Base-by-base conservation (phyloP, 2,888 invertebrate species). In the Troides aeacus region DNA sequence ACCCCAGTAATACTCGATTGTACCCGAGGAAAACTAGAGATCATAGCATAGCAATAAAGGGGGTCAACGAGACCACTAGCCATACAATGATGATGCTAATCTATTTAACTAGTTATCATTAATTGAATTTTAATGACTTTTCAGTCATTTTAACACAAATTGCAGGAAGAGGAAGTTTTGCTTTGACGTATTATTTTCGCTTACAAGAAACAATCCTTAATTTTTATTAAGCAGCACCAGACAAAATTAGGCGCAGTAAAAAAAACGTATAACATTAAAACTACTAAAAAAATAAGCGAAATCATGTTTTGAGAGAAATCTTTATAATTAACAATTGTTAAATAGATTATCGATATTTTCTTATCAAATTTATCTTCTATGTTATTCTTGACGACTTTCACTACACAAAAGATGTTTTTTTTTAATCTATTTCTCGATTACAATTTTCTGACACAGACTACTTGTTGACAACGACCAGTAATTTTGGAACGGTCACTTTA, bases 401-500 rank as follows among this genome's bases (percentile, higher is more conserved):
- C 15, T 18, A 17, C 17, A 50, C 50, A 18, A 50, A 50, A 50
- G 50, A 50, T 17, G 10, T 50, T 12, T 50, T 50, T 17, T 50
- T 50, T 21, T 10, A 21, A 1, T 30, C 30, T 57, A 57, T 57
- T 57, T 23, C 8, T 57, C 21, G 21, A 57, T 15, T n/a, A 53
- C 21, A 21, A 21, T 57, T 57, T 21, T 23, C 57, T 21, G 12
- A 57, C 57, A 57, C 21, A 21, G 50, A 50, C 50, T 12, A 57
- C 18, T n/a, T 57, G 57, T 18, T 57, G 21, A 21, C 8, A n/a
- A 42, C 18, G 21, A 58, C 23, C 18, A 42, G 24, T 58, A 46
- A 46, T 62, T 67, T 57, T 62, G 24, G 56, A 24, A 67, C 30
- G n/a, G 56, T 30, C n/a, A 68, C 21, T 46, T 60, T 62, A 53